Evolutionary conservation across 2,797 vertebrate genomes (phyloP), one percentile per base, ranked within the genome.

Genomic region (Valencia hispanica): DNA sequence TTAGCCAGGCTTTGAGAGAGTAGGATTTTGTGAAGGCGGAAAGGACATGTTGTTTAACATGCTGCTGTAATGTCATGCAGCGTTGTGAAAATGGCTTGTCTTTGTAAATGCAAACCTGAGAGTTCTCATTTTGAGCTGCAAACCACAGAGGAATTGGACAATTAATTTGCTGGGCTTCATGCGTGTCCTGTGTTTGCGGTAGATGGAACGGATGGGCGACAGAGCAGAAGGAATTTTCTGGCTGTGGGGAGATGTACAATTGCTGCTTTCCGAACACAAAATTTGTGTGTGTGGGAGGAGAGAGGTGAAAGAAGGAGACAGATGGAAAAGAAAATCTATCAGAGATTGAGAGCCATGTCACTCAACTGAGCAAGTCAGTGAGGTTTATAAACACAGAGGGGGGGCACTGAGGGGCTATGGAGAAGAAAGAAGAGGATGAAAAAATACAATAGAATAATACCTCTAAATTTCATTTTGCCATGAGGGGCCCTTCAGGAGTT

Each of bases 1-100:
- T 92, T 88, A 92, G 73, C 79, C 61, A 77, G 79, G 85, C 80
- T 86, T 72, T 71, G 78, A 72, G 77, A 69, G 75, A 75, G 74
- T 73, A 84, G 81, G 75, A 82, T 91, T 87, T 86, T 81, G 43
- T 27, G 78, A 61, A 73, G 73, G 84, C 68, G 80, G 72, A 83
- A 65, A 72, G 79, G 84, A 82, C 86, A 87, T 83, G 87, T 91
- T 77, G 80, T 90, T 88, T 82, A 87, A 79, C 83, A 88, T 84
- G 68, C 79, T 55, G 69, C 77, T 76, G 59, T 79, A 80, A 78
- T 83, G 73, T 72, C 57, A 51, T 72, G 36, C 55, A 45, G 27
- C 79, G 51, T 85, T 66, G 75, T 68, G 61, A 59, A 87, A 89
- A 93, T 86, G 86, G 82, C 87, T 90, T 86, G 80, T 69, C 73